phyloP scores from a whole-genome alignment of 2,113 vertebrate genomes.

The Aegithalos caudatus region DNA sequence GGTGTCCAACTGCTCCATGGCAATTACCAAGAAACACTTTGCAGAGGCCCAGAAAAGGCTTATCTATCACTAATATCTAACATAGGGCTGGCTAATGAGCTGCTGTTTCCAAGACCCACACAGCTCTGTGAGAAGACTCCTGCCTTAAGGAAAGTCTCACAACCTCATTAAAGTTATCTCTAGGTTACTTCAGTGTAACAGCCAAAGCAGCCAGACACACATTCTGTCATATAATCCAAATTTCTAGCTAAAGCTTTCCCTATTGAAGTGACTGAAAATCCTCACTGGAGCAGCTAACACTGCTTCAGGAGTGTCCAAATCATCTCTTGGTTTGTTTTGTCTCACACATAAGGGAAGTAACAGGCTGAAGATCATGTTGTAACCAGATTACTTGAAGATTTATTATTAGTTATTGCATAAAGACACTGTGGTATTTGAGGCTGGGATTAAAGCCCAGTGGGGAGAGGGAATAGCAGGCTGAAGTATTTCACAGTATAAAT shows the following conservation, averaged over 20 bases:
- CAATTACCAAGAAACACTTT: background rate
- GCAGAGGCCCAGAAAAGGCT: background rate
- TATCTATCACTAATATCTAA: background rate
- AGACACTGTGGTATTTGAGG: background rate
- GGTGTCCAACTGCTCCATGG: background rate
- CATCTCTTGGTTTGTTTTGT: background rate
- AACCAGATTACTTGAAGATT: slow-evolving; percentile 5
- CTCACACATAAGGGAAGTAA: background rate
- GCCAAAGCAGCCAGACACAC: background rate
- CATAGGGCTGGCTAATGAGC: background rate
- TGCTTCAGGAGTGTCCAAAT: background rate
- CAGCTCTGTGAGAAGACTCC: background rate
- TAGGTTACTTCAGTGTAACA: background rate
- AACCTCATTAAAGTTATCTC: background rate
- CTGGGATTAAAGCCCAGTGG: background rate
- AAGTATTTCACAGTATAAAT: background rate
- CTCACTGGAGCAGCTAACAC: background rate
- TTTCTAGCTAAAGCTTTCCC: background rate
- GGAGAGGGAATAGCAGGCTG: background rate
- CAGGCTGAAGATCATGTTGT: background rate
- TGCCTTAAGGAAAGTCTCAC: background rate
- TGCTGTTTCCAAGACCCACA: background rate
- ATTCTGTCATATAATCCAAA: background rate
- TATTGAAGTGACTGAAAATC: background rate
- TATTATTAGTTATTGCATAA: background rate